Conservation (phyloP, 1,140 invertebrate species). For the Cepaea nemoralis region DNA sequence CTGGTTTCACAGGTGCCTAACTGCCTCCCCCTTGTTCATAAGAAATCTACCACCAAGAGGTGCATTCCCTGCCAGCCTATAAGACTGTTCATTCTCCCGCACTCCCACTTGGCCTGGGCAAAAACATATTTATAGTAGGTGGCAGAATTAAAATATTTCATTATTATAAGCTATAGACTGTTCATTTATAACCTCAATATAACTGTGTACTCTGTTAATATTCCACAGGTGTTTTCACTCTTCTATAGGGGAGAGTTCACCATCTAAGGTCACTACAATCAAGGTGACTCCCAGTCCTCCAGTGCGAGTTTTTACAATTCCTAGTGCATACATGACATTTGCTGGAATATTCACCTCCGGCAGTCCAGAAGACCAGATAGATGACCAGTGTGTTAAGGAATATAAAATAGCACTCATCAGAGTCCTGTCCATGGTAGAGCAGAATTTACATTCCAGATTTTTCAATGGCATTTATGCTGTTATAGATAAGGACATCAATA, state of each 20-base stretch:
- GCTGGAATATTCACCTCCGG: conserved; percentile 27
- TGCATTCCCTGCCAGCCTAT: too few relatives aligned
- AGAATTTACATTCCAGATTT: conserved; percentile 29
- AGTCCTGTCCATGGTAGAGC: conserved; percentile 30
- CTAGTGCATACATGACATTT: conserved; percentile 38
- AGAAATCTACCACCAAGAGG: too few relatives aligned
- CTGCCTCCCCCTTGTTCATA: too few relatives aligned
- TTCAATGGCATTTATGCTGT: conserved; percentile 21
- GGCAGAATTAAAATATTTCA: too few relatives aligned
- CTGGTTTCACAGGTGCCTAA: too few relatives aligned
- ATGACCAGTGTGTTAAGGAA: conserved; percentile 39
- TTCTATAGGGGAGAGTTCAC: too few relatives aligned
- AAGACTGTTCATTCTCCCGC: too few relatives aligned
- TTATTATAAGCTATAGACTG: too few relatives aligned
- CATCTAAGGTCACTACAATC: neutral
- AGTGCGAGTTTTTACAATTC: conserved; percentile 28
- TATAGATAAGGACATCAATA: conserved; percentile 5
- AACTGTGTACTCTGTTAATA: too few relatives aligned
- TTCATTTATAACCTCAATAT: too few relatives aligned
- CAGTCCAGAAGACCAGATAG: neutral
- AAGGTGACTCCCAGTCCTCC: neutral
- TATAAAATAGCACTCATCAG: conserved; percentile 29
- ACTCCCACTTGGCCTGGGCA: too few relatives aligned
- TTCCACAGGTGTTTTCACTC: neutral
- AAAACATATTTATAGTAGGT: too few relatives aligned